Base-by-base conservation (phyloP, 2,113 vertebrate genomes). In the Oxyruncus cristatus region DNA sequence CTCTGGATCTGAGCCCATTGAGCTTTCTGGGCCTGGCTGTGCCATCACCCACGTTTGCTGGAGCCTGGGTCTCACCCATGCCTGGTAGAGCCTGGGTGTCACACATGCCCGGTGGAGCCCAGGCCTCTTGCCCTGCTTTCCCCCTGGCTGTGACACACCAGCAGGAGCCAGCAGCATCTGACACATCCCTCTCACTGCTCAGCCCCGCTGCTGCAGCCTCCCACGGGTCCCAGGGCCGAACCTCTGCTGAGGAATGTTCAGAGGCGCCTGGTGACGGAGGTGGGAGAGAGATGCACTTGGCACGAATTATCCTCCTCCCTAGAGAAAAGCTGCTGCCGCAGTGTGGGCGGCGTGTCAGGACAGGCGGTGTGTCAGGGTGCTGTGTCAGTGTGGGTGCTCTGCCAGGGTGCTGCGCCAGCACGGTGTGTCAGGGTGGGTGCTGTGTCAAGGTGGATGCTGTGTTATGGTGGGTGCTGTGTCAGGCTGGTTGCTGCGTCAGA, bases 1-100 rank as follows among this genome's bases (percentile, higher is more conserved):
- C 15, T 21, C 68, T 66, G 81, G 75, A 92, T 93, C 96, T 90
- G 95, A 97, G 97, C 55, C 39, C 72, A 3, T 21, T 89, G 96
- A 97, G 97, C 56, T 39, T 56, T 27, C 16, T 5, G 30, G 16
- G 50, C 8, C 19, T 3, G 16, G 68, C 39, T 12, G 10, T 3
- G 13, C 23, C 4, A 2, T 41, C 33, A 32, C 55, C 61, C 85
- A 19, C 3, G 4, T 22, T 14, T 58, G 49, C 13, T 50, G 24
- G 49, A 27, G 49, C 26, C 26, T 8, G 26, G 26, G 49, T 49
- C 23, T 49, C 52, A 30, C 50, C 50, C 14, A 16, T 52, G 50
- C 50, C 18, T 27, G 41, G 7, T 6, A 59, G 18, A 39, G 44
- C 19, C 11, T 20, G 44, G 56, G 28, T 52, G 35, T n/a, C 59